Percentiles rank a stretch among this genome's conserved stretches.
Evolutionary conservation across 2,113 vertebrate species (phyloP).

Genomic region (Amblyornis subalaris): DNA sequence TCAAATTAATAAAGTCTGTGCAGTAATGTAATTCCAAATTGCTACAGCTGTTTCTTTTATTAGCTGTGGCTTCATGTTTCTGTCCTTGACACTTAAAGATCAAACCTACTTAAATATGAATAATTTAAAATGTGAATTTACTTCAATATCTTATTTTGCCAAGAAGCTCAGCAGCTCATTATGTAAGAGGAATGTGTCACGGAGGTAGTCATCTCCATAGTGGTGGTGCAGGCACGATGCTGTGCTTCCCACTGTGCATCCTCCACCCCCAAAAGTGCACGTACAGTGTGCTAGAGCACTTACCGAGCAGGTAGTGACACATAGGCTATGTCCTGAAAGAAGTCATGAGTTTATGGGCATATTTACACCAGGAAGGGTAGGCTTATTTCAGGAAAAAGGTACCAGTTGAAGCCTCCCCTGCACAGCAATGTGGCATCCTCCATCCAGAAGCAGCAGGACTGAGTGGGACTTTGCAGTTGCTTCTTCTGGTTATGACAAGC

Average conservation of each 20-base stretch:
- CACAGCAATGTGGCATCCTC: background rate
- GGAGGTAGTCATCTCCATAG: background rate
- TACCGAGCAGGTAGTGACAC: background rate
- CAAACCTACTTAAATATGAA: slow-evolving; percentile 61
- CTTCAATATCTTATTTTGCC: slow-evolving; percentile 26
- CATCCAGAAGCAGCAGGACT: background rate
- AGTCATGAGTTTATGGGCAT: background rate
- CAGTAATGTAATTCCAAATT: background rate
- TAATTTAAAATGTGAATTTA: slow-evolving; percentile 38
- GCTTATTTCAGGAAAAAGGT: background rate
- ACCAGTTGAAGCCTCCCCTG: background rate
- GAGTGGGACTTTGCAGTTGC: background rate
- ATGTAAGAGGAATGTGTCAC: slow-evolving; percentile 42
- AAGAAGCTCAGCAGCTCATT: slow-evolving; percentile 25
- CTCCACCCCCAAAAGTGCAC: background rate
- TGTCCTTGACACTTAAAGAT: slow-evolving; percentile 55
- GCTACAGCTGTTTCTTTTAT: slow-evolving; percentile 36
- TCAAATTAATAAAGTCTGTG: slow-evolving; percentile 16
- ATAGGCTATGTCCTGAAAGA: background rate
- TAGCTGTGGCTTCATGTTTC: slow-evolving; percentile 48
- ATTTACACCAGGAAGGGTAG: background rate
- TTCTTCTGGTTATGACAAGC: background rate
- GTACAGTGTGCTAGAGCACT: background rate
- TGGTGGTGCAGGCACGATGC: background rate
- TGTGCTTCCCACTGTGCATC: background rate